Evolutionary conservation across 2,113 vertebrate species (phyloP), one percentile per base, ranked within the genome.

Genomic region (Phalacrocorax pelagicus): DNA sequence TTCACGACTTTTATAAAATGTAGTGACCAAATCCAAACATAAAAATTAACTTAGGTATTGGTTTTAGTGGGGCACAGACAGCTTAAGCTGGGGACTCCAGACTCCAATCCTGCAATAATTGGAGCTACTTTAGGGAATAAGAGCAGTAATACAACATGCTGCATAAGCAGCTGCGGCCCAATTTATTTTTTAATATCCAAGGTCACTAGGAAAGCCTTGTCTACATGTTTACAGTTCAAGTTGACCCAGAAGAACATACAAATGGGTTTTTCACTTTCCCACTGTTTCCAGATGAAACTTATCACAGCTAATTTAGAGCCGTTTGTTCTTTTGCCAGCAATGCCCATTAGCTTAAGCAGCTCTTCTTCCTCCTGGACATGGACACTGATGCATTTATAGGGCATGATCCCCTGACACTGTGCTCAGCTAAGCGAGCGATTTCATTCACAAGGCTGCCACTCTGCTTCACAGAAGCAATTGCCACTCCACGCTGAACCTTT

Each of bases 361-460:
- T 27, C 14, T 44, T 61, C 12, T 44, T n/a, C 30, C 44, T 20
- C 38, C n/a, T 15, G 38, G 65, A 20, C 26, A 20, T 14, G 0
- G 5, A 66, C 29, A 14, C 5, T 17, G 65, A 81, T 54, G 63
- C 42, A 36, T 63, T 63, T 70, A 23, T 2, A 44, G 49, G 42
- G 36, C 6, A 1, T 0, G 5, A 42, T 57, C 61, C 19, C 36
- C 36, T 62, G 3, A 0, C 27, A 3, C 19, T 27, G 9, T 12
- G 23, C 55, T 26, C 55, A 69, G 69, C 32, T 13, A 57, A 23
- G 24, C 12, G 19, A 27, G 42, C 2, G 2, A 29, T 74, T 67
- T 42, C 67, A n/a, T 34, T 55, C 26, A 34, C 24, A 26, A 38
- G 55, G 30, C 47, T 30, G 20, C n/a, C 9, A 5, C 47, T 72